Evolutionary conservation across 1,140 invertebrate genomes (phyloP).

Genomic region (Panagrolaimus sp.): DNA sequence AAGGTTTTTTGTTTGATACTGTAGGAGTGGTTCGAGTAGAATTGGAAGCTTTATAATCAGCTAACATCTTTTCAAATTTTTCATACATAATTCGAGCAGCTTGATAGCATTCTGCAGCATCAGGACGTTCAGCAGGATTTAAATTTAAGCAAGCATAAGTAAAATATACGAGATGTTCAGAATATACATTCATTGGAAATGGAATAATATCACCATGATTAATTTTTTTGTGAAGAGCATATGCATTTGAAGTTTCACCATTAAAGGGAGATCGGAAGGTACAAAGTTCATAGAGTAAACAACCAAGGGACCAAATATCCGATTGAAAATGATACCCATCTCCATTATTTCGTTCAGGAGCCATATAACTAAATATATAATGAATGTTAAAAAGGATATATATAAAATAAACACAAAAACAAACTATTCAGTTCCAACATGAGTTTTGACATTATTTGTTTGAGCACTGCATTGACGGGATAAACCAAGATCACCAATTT

Average conservation of each 20-base stretch:
- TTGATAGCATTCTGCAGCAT: not conserved
- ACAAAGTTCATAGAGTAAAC: not conserved
- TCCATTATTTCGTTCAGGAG: not conserved
- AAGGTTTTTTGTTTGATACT: too few species aligned
- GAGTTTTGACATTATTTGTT: not conserved
- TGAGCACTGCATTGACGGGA: not conserved
- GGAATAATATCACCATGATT: not conserved
- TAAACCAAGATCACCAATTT: not conserved
- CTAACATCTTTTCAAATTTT: too few species aligned
- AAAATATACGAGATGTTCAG: not conserved
- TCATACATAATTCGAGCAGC: not conserved
- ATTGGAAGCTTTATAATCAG: too few species aligned
- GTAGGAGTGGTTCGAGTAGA: too few species aligned
- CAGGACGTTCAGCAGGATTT: not conserved
- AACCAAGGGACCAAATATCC: conserved; percentile 1
- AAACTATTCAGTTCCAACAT: not conserved
- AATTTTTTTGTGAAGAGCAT: not conserved
- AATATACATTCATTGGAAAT: too few species aligned
- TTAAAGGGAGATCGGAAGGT: not conserved
- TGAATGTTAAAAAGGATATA: too few species aligned
- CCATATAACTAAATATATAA: not conserved
- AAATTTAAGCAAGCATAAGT: not conserved
- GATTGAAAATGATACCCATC: not conserved
- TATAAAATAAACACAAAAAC: too few species aligned
- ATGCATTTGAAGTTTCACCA: not conserved